Evolutionary conservation across 2,888 invertebrate species (phyloP).

Genomic region (Drosophila conformis): DNA sequence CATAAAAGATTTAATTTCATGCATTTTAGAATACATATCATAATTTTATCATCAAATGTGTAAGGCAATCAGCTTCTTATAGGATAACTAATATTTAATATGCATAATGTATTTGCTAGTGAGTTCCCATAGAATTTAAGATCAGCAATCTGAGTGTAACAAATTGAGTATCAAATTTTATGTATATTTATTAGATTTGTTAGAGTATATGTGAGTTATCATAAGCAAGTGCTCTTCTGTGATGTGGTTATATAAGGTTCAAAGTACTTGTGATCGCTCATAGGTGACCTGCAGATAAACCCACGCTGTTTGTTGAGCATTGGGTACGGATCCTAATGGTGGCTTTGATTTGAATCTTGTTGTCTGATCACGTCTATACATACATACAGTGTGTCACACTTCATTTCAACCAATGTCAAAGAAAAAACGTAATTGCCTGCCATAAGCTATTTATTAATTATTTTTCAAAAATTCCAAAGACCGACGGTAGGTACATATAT

Average conservation of each 20-base stretch:
- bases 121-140: background rate
- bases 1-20: background rate
- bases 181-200: background rate
- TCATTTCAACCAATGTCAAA: too few relatives aligned
- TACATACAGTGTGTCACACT: too few relatives aligned
- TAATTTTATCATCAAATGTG: background rate
- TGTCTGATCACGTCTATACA: background rate
- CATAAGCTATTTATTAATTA: too few relatives aligned
- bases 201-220: background rate
- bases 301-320: background rate
- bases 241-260: constrained; percentile 41
- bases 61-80: background rate
- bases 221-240: constrained; percentile 14
- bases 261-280: constrained; percentile 37
- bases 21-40: background rate
- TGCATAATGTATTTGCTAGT: background rate
- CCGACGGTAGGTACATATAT: too few relatives aligned
- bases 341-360: constrained; percentile 19
- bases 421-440: too few relatives aligned
- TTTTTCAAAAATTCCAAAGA: too few relatives aligned
- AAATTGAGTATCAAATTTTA: background rate
- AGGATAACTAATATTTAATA: background rate
- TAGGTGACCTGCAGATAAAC: constrained; percentile 44
- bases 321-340: constrained; percentile 2
- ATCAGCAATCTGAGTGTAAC: background rate